Evolutionary conservation across 2,113 vertebrate genomes (phyloP), one percentile per base, ranked within the genome.

Genomic region (Rhegmatorhina hoffmannsi): DNA sequence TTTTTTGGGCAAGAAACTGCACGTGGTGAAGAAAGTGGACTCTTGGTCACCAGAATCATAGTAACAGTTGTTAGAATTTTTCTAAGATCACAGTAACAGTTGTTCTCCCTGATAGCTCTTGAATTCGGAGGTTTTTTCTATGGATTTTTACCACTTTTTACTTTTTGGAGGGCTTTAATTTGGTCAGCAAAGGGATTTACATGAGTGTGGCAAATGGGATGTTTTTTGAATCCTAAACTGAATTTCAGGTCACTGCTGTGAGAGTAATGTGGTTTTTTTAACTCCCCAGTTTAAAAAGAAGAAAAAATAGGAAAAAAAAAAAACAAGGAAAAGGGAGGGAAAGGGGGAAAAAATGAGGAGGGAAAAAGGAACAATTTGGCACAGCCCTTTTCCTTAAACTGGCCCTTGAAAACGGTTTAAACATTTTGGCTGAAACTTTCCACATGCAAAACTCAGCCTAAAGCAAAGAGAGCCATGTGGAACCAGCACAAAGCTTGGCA

Each of bases 371-470:
- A 12, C 6, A 74, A 40, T 13, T 63, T 92, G 87, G 52, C 80
- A 72, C 20, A 38, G 60, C 43, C 13, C 9, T 87, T 78, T 92
- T 87, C 60, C 38, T 81, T 81, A 77, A 77, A 62, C 33, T 89
- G 2, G 0, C 33, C 84, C 60, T 81, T 25, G 11, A 55, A 89
- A 91, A 75, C 40, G 66, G 69, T 60, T 87, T 87, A 78, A 91
- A 82, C 4, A 1, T 84, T 56, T 84, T 1, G 0, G 52, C 40
- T 87, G 84, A 89, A 72, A 47, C 21, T 84, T 92, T 89, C 81
- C 95, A 95, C 81, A 56, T 4, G 2, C 62, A 79, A 33, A 94
- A 78, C 47, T 94, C 73, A 91, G 89, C 89, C 89, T 70, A 49
- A 43, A 96, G 93, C 81, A 63, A 77, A 31, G 84, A n/a, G 76